A percentile compares a stretch with the other conserved stretches of the same genome.
Conservation (phyloP, 2,888 invertebrate species). For the Enchytraeus crypticus region DNA sequence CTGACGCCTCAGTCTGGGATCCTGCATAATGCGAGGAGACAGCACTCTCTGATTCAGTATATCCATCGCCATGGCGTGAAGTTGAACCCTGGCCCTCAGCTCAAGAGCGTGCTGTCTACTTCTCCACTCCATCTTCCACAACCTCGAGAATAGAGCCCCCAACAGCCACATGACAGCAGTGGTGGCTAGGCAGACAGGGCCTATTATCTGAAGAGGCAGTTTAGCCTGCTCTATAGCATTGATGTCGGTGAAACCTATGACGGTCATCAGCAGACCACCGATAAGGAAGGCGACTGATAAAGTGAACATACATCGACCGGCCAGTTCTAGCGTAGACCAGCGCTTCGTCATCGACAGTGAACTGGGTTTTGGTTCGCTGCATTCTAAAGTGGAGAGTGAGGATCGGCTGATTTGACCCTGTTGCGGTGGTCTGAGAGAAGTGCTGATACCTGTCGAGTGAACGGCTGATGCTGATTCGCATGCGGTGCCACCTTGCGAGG, state of each 20-base stretch:
- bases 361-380: conserved; percentile 10
- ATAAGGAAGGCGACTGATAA: conserved; percentile 26
- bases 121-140: conserved; percentile 25
- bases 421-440: neutral
- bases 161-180: conserved; percentile 22
- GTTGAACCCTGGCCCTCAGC: conserved; percentile 19
- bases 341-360: conserved; percentile 21
- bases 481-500: too few species aligned
- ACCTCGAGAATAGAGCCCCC: conserved; percentile 20
- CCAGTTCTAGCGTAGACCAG: conserved; percentile 26
- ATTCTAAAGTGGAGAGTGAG: conserved; percentile 10
- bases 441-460: too few species aligned
- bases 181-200: conserved; percentile 24
- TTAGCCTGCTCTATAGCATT: conserved; percentile 16
- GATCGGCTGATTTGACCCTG: conserved; percentile 1
- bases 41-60: conserved; percentile 22
- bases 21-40: conserved; percentile 25
- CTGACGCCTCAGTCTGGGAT: conserved; percentile 24
- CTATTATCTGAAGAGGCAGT: conserved; percentile 26
- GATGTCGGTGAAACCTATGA: conserved; percentile 27
- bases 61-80: conserved; percentile 29
- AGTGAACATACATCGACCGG: conserved; percentile 28
- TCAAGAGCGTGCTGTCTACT: conserved; percentile 23
- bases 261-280: conserved; percentile 25
- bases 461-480: too few species aligned